phyloP scores from a whole-genome alignment of 35 echinoderm and acorn worm genomes.

The Ophiothrix spiculata region DNA sequence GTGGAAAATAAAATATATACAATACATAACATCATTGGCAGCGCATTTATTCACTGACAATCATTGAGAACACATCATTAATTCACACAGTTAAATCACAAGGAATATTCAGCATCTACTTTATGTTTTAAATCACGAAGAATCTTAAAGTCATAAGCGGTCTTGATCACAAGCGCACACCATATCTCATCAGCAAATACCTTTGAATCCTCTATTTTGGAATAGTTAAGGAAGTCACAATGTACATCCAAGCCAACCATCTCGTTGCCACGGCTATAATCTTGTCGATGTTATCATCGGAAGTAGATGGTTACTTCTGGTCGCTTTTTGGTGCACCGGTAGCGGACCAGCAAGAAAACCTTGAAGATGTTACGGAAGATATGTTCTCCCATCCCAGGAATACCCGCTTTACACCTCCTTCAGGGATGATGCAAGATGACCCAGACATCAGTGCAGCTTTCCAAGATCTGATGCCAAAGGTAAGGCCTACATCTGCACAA shows the following conservation, averaged over 20 bases:
- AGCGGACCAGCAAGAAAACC: background rate
- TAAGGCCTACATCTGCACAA: background rate
- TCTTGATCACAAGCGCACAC: background rate
- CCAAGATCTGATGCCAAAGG: background rate
- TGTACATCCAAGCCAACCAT: background rate
- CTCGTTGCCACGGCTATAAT: background rate
- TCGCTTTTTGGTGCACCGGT: background rate
- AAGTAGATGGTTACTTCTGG: background rate
- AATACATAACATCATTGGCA: background rate
- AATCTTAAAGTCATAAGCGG: background rate
- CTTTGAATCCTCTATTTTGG: background rate
- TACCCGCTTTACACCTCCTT: background rate
- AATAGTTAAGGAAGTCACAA: background rate
- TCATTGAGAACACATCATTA: background rate
- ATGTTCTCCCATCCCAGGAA: background rate
- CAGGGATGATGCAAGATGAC: background rate
- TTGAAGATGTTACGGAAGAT: background rate
- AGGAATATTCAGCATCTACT: background rate
- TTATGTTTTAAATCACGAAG: background rate
- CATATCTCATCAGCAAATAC: background rate
- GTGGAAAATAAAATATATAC: background rate
- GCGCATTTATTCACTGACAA: background rate
- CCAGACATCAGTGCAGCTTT: background rate
- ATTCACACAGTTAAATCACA: background rate
- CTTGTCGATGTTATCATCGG: background rate